A percentile compares a stretch with the other conserved stretches of the same genome.
Conservation (phyloP, 2,797 vertebrate genomes). For the Vespertilio murinus region DNA sequence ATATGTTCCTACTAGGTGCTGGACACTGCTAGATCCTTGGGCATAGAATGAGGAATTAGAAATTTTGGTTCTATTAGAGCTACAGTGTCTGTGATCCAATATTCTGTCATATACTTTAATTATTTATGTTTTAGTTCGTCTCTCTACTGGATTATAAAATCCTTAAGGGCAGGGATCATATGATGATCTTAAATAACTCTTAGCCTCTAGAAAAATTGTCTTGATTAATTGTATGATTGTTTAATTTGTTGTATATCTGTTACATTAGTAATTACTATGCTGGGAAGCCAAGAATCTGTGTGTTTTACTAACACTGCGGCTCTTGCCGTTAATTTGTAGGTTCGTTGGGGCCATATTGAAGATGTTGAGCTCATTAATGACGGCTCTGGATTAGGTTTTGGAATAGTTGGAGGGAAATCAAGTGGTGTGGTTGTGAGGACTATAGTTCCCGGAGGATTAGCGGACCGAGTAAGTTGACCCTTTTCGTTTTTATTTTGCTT, state of each 20-base stretch:
- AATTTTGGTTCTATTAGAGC: neutral
- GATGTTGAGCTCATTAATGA: constrained; percentile 95
- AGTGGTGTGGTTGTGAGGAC: constrained; percentile 95
- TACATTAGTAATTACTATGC: neutral
- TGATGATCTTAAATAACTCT: neutral
- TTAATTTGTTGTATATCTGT: neutral
- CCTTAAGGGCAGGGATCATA: neutral
- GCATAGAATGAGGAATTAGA: neutral
- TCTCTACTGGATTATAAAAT: neutral
- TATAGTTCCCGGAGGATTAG: constrained; percentile 91
- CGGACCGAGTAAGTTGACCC: constrained; percentile 88
- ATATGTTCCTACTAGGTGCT: neutral
- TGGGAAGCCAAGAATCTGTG: neutral
- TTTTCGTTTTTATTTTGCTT: constrained; percentile 74
- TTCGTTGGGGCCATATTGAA: constrained; percentile 91
- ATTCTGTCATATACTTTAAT: neutral
- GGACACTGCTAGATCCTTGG: neutral
- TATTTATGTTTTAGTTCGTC: constrained; percentile 7
- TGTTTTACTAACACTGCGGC: neutral
- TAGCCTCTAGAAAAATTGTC: neutral
- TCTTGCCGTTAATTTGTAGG: constrained; percentile 83
- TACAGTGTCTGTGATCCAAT: neutral
- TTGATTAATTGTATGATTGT: constrained; percentile 6
- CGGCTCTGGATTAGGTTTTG: constrained; percentile 96
- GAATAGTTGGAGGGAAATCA: constrained; percentile 94